Conservation (phyloP, 2,113 vertebrate species). For the Nyctibius bracteatus region DNA sequence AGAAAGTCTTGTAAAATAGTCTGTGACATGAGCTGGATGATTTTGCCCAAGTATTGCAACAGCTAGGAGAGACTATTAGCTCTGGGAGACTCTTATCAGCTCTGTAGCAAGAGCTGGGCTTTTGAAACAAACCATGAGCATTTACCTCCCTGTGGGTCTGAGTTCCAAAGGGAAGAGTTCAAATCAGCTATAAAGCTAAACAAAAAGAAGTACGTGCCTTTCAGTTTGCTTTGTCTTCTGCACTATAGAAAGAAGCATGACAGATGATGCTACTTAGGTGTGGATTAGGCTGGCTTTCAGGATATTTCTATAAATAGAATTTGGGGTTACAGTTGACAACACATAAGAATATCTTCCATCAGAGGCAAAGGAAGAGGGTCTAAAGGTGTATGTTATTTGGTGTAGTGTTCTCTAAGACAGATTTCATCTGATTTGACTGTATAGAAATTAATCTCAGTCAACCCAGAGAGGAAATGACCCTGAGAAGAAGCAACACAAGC, state of each 20-base stretch:
- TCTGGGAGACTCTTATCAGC: not conserved
- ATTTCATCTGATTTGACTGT: not conserved
- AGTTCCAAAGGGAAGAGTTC: not conserved
- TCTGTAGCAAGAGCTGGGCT: not conserved
- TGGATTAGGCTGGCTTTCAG: not conserved
- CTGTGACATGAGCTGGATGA: not conserved
- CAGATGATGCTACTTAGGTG: not conserved
- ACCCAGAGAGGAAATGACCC: not conserved
- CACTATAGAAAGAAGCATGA: not conserved
- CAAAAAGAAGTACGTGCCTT: not conserved
- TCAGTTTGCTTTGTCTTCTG: not conserved
- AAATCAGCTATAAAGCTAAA: not conserved
- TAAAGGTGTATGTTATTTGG: not conserved
- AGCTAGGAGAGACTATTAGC: not conserved
- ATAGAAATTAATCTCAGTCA: not conserved
- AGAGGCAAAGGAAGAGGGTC: not conserved
- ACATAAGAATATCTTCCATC: not conserved
- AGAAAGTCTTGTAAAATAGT: not conserved
- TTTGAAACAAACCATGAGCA: not conserved
- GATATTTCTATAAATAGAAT: not conserved
- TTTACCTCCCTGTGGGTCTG: not conserved
- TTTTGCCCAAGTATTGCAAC: not conserved
- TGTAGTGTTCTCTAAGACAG: not conserved
- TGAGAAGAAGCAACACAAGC: conserved; percentile 1
- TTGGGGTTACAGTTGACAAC: not conserved